A percentile compares a stretch with the other conserved stretches of the same genome.
Conservation (phyloP, 1,140 invertebrate genomes). For the Cherax destructor region DNA sequence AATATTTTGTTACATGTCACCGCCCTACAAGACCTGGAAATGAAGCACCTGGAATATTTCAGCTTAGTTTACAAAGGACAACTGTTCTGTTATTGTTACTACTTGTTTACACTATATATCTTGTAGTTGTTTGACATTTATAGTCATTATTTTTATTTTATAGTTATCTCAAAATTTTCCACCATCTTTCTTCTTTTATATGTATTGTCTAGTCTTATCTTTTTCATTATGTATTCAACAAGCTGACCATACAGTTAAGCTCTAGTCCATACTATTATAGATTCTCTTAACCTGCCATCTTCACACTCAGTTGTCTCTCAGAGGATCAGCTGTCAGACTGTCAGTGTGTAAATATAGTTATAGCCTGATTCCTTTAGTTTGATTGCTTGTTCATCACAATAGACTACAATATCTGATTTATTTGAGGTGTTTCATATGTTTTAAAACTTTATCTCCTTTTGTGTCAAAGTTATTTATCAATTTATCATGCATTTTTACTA, state of each 20-base stretch:
- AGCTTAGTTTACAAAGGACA: constrained; percentile 5
- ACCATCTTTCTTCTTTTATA: neutral
- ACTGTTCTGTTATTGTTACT: neutral
- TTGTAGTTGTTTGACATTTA: neutral
- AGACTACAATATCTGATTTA: constrained; percentile 12
- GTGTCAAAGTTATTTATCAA: constrained; percentile 60
- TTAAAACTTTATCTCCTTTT: constrained; percentile 15
- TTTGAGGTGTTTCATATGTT: constrained; percentile 17
- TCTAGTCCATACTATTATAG: constrained; percentile 31
- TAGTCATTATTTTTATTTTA: neutral
- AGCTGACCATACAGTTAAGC: constrained; percentile 7
- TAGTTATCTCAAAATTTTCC: neutral
- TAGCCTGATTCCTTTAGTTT: constrained; percentile 21
- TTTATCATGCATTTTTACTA: constrained; percentile 39
- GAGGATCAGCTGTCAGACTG: neutral
- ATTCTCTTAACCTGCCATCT: neutral
- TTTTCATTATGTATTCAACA: neutral
- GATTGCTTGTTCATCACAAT: neutral
- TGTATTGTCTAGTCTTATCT: neutral
- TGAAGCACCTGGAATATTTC: neutral
- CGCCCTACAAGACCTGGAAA: neutral
- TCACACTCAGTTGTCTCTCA: neutral
- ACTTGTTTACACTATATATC: neutral
- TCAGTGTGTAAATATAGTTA: constrained; percentile 35
- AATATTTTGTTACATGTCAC: constrained; percentile 19